These are phyloP conservation scores for Lepilemur septentrionalis DNA, from an alignment of 2,797 vertebrate genomes.

Conservation along the genomic window DNA sequence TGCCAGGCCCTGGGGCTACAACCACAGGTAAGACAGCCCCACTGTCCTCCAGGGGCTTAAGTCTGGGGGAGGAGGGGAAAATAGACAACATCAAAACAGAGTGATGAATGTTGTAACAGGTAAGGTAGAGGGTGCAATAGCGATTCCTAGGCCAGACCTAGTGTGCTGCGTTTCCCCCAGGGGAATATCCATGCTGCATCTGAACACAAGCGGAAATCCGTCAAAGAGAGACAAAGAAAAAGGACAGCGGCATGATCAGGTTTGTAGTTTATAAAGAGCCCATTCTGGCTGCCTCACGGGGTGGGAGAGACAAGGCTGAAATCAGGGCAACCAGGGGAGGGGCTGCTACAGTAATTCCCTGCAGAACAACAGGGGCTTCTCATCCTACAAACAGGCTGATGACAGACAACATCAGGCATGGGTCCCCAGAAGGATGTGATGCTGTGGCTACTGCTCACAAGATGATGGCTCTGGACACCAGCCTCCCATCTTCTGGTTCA, in stretches of 20 bases:
- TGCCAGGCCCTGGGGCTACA: no score
- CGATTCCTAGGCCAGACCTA: not conserved
- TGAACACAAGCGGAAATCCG: not conserved
- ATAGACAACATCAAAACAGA: not conserved
- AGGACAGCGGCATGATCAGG: fast-evolving
- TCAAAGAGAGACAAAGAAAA: not conserved
- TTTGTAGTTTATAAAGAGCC: not conserved
- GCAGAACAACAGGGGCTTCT: not conserved
- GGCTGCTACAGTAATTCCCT: not conserved
- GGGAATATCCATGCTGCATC: not conserved
- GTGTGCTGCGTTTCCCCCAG: not conserved
- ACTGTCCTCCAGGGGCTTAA: not conserved
- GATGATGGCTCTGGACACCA: not conserved
- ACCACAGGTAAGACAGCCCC: not conserved
- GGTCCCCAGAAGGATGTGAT: not conserved
- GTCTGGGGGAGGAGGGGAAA: not conserved
- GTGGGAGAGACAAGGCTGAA: not conserved
- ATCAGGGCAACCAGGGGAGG: not conserved
- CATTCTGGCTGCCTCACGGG: not conserved
- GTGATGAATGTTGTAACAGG: not conserved
- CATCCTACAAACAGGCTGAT: not conserved
- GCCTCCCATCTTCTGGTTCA: not conserved
- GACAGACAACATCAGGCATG: not conserved
- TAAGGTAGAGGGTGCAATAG: not conserved
- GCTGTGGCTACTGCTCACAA: not conserved